Evolutionary conservation across 2,888 invertebrate species (phyloP).

Genomic region (Xanthia togata): DNA sequence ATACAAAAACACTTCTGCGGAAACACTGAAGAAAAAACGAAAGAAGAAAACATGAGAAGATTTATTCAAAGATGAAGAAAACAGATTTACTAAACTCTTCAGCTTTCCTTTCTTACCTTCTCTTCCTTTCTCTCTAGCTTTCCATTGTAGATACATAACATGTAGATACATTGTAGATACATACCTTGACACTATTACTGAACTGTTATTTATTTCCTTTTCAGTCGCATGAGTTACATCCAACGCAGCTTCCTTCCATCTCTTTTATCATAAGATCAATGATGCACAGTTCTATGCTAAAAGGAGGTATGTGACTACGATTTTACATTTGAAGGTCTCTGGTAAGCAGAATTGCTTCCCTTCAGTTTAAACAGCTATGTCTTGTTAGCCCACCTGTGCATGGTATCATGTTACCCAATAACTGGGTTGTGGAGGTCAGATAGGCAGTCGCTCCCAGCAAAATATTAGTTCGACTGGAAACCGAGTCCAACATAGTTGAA

Average conservation of each 20-base stretch:
- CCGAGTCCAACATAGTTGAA: no score
- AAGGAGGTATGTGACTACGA: slow-evolving; percentile 88
- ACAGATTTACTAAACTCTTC: no score
- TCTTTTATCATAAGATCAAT: slow-evolving; percentile 91
- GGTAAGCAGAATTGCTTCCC: not conserved
- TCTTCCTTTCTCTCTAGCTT: no score
- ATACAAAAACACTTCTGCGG: no score
- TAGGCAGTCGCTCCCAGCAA: no score
- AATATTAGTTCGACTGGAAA: not conserved
- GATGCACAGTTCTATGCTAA: slow-evolving; percentile 92
- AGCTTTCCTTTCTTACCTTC: no score
- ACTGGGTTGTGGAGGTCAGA: not conserved
- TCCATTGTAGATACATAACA: not conserved
- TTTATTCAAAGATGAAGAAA: no score
- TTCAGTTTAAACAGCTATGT: no score
- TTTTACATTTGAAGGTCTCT: not conserved
- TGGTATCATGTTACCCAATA: not conserved
- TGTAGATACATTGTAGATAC: no score
- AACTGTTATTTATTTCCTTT: slow-evolving; percentile 57
- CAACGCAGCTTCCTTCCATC: slow-evolving; percentile 74
- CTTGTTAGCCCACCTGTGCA: not conserved
- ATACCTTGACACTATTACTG: not conserved
- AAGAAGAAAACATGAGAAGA: no score
- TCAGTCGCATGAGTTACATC: slow-evolving; percentile 73
- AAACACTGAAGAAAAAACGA: no score